phyloP scores from a whole-genome alignment of 2,888 invertebrate species.

The Epinotia nisella region DNA sequence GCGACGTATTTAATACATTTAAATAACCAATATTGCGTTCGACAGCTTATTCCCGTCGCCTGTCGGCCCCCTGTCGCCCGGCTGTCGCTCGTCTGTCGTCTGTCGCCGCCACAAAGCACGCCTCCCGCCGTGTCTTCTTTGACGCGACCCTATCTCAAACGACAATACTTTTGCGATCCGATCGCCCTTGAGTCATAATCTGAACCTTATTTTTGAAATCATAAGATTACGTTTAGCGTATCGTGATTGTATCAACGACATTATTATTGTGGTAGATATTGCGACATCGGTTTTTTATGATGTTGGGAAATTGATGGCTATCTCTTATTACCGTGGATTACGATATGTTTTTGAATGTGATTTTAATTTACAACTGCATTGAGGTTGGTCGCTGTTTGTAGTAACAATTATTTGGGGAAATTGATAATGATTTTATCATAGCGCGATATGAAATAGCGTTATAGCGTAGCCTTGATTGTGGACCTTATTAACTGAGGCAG shows the following conservation, averaged over 20 bases:
- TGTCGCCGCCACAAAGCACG: conserved; percentile 4
- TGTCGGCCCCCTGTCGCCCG: conserved; percentile 4
- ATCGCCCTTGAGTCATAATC: background rate
- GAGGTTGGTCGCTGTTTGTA: background rate
- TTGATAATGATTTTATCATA: background rate
- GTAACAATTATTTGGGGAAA: conserved; percentile 1
- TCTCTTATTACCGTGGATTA: too few relatives aligned
- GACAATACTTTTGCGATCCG: background rate
- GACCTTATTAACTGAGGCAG: background rate
- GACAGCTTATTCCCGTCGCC: conserved; percentile 2
- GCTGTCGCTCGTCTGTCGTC: conserved; percentile 4
- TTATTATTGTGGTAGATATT: background rate
- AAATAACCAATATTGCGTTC: conserved; percentile 1
- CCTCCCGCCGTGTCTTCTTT: background rate
- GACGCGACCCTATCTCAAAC: conserved; percentile 4
- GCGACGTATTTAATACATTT: conserved; percentile 3
- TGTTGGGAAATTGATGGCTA: background rate
- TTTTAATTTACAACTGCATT: background rate
- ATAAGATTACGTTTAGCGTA: background rate
- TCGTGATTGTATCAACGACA: background rate
- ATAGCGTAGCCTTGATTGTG: background rate
- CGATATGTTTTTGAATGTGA: background rate
- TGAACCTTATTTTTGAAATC: background rate
- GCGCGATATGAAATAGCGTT: background rate
- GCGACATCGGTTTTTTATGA: background rate